Evolutionary conservation across 2,888 invertebrate genomes (phyloP).

Genomic region (Vandiemenella viatica): DNA sequence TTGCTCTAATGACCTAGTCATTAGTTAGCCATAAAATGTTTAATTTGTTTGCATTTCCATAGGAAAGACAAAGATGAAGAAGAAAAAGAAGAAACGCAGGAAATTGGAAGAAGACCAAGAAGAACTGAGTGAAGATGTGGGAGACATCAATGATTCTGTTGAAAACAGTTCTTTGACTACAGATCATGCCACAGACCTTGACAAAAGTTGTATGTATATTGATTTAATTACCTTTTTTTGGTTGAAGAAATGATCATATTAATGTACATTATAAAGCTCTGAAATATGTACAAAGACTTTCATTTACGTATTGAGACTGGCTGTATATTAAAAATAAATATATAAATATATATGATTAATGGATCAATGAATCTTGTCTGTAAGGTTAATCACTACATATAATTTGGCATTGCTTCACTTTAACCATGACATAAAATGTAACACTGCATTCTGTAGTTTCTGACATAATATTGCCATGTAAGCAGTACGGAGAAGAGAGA

Average conservation of each 20-base stretch:
- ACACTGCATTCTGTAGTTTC: too few species aligned
- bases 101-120: conserved; percentile 18
- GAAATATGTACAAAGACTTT: too few species aligned
- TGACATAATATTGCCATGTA: too few species aligned
- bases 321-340: too few species aligned
- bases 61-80: conserved; percentile 22
- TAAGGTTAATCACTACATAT: too few species aligned
- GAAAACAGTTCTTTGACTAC: not conserved
- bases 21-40: not conserved
- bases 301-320: too few species aligned
- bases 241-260: not conserved
- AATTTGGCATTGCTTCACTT: too few species aligned
- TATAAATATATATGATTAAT: too few species aligned
- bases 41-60: conserved; percentile 18
- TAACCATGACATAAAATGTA: too few species aligned
- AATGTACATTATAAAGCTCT: too few species aligned
- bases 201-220: not conserved
- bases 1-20: not conserved
- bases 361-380: too few species aligned
- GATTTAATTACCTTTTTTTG: not conserved
- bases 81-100: conserved; percentile 22
- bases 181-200: not conserved
- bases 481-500: too few species aligned
- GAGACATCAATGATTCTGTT: not conserved
- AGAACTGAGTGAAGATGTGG: conserved; percentile 2